Evolutionary conservation across 2,797 vertebrate genomes (phyloP), one percentile per base, ranked within the genome.

Genomic region (Sebastes glaucus): DNA sequence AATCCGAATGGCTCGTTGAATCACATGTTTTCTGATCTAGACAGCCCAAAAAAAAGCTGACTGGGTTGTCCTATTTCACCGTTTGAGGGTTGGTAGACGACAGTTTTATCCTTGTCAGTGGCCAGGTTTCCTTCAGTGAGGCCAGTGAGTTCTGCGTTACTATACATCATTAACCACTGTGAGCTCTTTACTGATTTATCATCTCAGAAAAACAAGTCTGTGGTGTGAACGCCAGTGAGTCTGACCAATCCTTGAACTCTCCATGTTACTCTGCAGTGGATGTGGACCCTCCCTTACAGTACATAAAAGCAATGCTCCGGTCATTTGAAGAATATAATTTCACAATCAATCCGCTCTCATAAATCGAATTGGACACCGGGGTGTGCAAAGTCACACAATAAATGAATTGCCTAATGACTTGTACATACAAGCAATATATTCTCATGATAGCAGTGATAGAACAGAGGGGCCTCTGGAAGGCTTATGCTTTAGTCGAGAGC

Each of bases 171-270:
- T 82, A 88, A 90, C 65, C 80, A 76, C 74, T 55, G 33, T 56
- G 42, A 82, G 71, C 27, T 70, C 66, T 78, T 81, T 64, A 73
- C 82, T 73, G 57, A 88, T 92, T 89, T 61, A 91, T 88, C 77
- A 80, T 87, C 78, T 55, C 67, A 49, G 25, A 84, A 81, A 86
- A 77, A 83, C 46, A 62, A 60, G 66, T 66, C 72, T 81, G 68
- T 75, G 49, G 57, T 83, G 65, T 80, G 68, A 77, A 61, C 61
- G 60, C 30, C 65, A 66, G 20, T 42, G 53, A 33, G 63, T 61
- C 62, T 76, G 88, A 87, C 89, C 87, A 77, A 62, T 65, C 75
- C 74, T 81, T 88, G 87, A 93, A 93, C 89, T 71, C 77, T 49
- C 38, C 64, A 65, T 68, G 71, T 77, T 52, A 33, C 11, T 30